These are phyloP conservation scores for Ceriagrion tenellum DNA, from an alignment of 2,888 invertebrate genomes.

Conservation along the genomic window DNA sequence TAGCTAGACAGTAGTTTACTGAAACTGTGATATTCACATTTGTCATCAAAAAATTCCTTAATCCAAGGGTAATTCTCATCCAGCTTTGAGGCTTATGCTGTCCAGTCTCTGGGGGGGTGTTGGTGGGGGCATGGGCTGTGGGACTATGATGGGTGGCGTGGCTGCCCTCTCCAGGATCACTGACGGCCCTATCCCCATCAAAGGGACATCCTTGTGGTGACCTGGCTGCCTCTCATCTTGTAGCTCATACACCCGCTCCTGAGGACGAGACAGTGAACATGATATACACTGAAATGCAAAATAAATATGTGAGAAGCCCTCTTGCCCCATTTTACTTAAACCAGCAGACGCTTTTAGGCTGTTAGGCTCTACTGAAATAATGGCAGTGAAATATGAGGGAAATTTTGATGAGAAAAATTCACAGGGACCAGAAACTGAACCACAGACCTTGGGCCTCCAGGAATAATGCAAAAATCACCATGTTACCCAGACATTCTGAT, in stretches of 20 bases:
- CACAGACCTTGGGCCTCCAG: no score
- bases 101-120: constrained; percentile 82
- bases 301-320: no score
- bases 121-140: constrained; percentile 75
- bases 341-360: no score
- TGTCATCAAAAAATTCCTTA: neutral
- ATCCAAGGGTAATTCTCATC: constrained; percentile 69
- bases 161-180: constrained; percentile 80
- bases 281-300: neutral
- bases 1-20: constrained; percentile 52
- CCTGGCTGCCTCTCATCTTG: constrained; percentile 77
- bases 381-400: no score
- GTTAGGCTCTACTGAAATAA: no score
- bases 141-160: constrained; percentile 76
- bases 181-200: constrained; percentile 82
- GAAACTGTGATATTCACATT: constrained; percentile 51
- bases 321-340: no score
- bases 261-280: constrained; percentile 69
- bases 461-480: no score
- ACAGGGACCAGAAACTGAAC: no score
- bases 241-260: constrained; percentile 83
- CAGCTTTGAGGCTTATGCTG: constrained; percentile 76
- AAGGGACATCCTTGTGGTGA: constrained; percentile 83
- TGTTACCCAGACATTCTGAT: no score
- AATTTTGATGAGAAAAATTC: no score